Conservation (phyloP, 2,888 invertebrate species). For the Drosophila quasianomalipes region DNA sequence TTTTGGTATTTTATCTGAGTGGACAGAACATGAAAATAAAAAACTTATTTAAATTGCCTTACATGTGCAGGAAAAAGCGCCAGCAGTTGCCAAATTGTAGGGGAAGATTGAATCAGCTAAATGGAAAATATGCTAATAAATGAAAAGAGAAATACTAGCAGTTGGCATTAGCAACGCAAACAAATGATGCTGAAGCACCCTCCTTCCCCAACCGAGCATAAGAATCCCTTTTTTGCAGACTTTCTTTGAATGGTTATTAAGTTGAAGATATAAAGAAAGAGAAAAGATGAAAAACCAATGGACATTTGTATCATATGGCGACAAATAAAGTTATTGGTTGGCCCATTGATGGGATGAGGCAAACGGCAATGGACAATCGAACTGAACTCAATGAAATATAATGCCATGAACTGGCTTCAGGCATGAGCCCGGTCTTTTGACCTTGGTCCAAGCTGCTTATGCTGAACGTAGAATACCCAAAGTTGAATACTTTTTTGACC, state of each 20-base stretch:
- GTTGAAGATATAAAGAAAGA: conserved; percentile 12
- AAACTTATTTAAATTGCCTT: conserved; percentile 21
- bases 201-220: background rate
- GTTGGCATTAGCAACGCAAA: conserved; percentile 58
- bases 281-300: conserved; percentile 19
- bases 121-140: conserved; percentile 46
- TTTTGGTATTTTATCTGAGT: conserved; percentile 27
- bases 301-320: conserved; percentile 45
- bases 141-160: conserved; percentile 48
- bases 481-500: conserved; percentile 33
- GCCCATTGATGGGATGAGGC: conserved; percentile 23
- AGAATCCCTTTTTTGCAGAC: conserved; percentile 1
- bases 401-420: conserved; percentile 44
- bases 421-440: conserved; percentile 33
- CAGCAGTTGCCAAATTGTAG: conserved; percentile 32
- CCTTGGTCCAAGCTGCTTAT: conserved; percentile 71
- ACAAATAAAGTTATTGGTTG: conserved; percentile 44
- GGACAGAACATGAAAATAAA: conserved; percentile 13
- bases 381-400: conserved; percentile 47
- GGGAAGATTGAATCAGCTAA: background rate
- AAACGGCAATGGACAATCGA: conserved; percentile 31
- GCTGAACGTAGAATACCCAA: conserved; percentile 70
- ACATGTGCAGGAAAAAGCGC: conserved; percentile 5
- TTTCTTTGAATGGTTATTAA: conserved; percentile 12
- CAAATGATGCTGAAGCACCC: conserved; percentile 5